Conservation (phyloP, 2,797 vertebrate species). For the Bucorvus abyssinicus region DNA sequence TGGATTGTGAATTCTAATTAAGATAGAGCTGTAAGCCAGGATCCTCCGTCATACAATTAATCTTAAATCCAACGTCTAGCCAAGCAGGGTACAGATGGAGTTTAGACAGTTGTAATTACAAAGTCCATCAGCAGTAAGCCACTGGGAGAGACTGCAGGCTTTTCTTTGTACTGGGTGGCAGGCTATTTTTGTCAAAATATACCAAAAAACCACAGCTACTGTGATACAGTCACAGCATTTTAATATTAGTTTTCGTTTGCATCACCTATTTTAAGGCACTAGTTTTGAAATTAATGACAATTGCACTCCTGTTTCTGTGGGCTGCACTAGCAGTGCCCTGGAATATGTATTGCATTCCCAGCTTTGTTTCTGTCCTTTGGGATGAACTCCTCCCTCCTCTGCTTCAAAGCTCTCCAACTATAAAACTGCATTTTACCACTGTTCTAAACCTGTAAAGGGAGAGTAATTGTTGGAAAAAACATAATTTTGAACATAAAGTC, state of each 20-base stretch:
- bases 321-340: background rate
- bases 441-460: background rate
- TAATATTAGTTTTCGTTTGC: background rate
- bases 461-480: background rate
- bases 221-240: background rate
- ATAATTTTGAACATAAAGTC: background rate
- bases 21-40: constrained; percentile 25
- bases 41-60: constrained; percentile 19
- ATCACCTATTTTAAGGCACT: background rate
- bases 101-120: constrained; percentile 42
- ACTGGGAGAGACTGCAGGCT: background rate
- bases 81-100: background rate
- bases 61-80: constrained; percentile 17
- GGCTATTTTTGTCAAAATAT: constrained; percentile 22
- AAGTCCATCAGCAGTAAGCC: constrained; percentile 33
- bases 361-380: background rate
- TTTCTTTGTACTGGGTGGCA: background rate
- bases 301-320: background rate
- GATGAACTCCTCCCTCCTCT: background rate
- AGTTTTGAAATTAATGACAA: background rate
- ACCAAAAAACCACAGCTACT: background rate
- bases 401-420: background rate
- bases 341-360: background rate
- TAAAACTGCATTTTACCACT: background rate
- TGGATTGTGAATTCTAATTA: constrained; percentile 43